These are phyloP conservation scores for Reticulitermes speratus DNA, from an alignment of 1,140 invertebrate species.

Conservation along the genomic window DNA sequence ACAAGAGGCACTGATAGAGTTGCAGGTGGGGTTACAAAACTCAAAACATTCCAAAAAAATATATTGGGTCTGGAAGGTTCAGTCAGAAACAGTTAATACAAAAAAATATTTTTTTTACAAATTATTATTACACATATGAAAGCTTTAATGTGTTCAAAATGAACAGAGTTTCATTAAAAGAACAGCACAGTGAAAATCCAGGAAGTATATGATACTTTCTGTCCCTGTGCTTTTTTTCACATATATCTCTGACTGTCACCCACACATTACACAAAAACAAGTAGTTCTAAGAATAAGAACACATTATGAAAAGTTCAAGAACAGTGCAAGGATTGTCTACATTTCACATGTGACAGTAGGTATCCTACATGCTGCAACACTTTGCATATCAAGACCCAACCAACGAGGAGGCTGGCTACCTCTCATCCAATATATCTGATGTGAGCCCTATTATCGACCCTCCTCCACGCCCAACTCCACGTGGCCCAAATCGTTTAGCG, in stretches of 20 bases:
- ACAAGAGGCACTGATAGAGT: not conserved
- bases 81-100: not conserved
- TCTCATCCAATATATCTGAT: slow-evolving; percentile 65
- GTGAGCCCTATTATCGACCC: slow-evolving; percentile 69
- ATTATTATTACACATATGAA: too few species aligned
- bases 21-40: not conserved
- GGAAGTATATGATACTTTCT: too few species aligned
- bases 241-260: not conserved
- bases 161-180: too few species aligned
- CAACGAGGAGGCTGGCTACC: slow-evolving; percentile 31
- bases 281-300: not conserved
- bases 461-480: slow-evolving; percentile 85
- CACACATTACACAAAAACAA: not conserved
- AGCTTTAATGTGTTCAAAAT: too few species aligned
- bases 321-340: not conserved
- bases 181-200: too few species aligned
- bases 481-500: slow-evolving; percentile 80
- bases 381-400: not conserved
- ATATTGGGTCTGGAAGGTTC: not conserved
- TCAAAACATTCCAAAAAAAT: slow-evolving; percentile 13
- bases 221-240: too few species aligned
- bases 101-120: not conserved
- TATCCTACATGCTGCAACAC: slow-evolving; percentile 48
- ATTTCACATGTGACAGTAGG: not conserved
- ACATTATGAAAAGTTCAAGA: not conserved